A percentile compares a stretch with the other conserved stretches of the same genome.
Evolutionary conservation across 2,113 vertebrate genomes (phyloP).

Genomic region (Burhinus bistriatus): DNA sequence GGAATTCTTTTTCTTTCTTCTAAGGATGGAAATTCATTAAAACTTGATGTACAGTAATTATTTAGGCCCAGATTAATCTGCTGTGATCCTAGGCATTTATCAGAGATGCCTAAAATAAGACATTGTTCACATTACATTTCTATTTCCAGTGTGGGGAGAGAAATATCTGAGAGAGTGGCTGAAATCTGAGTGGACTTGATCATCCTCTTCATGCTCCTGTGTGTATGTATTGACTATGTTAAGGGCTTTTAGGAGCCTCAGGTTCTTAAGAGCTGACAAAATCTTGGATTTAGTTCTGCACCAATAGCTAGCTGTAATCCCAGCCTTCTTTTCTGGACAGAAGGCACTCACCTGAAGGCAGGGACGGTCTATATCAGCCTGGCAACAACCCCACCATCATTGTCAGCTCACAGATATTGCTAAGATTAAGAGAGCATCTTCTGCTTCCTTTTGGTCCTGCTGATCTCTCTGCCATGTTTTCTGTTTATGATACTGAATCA

Average conservation of each 20-base stretch:
- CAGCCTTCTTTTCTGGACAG: neutral
- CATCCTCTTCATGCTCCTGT: neutral
- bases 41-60: neutral
- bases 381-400: neutral
- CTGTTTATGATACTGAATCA: too few relatives aligned
- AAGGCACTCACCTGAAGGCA: neutral
- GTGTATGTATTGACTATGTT: neutral
- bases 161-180: neutral
- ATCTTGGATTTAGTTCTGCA: neutral
- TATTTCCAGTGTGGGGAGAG: neutral
- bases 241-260: neutral
- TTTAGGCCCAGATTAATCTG: neutral
- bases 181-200: neutral
- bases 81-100: neutral
- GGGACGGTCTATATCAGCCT: neutral
- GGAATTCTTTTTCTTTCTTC: neutral
- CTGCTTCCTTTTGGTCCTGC: neutral
- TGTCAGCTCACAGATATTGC: neutral
- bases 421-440: neutral
- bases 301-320: neutral
- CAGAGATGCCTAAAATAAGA: neutral
- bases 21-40: neutral
- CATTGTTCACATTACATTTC: neutral
- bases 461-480: neutral
- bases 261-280: neutral